These are phyloP conservation scores for Itoplectis maculator DNA, from an alignment of 2,888 invertebrate species.

Conservation along the genomic window DNA sequence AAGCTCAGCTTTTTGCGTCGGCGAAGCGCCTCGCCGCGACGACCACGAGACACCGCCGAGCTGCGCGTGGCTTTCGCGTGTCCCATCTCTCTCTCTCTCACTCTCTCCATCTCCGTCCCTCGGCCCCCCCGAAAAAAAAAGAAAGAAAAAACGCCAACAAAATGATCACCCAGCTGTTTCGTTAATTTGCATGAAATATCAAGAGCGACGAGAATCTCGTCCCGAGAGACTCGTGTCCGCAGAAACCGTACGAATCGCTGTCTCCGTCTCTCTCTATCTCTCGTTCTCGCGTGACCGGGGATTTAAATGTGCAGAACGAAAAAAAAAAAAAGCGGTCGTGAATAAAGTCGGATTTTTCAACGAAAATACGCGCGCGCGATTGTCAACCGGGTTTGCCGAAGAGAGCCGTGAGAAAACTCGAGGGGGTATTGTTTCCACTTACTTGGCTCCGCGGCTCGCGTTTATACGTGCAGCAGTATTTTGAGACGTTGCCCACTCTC, in stretches of 20 bases:
- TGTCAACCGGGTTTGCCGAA: conserved; percentile 11
- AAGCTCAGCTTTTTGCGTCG: conserved; percentile 40
- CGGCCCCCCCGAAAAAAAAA: too few species aligned
- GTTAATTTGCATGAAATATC: background rate
- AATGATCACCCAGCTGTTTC: conserved; percentile 21
- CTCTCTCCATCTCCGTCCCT: background rate
- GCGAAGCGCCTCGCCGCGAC: too few species aligned
- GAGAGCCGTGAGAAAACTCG: conserved; percentile 60
- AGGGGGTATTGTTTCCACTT: conserved; percentile 76
- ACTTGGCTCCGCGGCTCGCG: conserved; percentile 76
- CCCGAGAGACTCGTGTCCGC: background rate
- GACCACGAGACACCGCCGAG: conserved; percentile 8
- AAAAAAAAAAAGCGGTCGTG: too few species aligned
- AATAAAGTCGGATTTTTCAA: background rate
- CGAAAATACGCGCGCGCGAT: conserved; percentile 25
- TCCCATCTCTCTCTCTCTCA: background rate
- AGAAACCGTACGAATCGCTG: background rate
- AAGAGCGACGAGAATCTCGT: background rate
- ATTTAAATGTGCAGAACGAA: conserved; percentile 9
- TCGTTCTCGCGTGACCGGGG: background rate
- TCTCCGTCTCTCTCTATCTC: background rate
- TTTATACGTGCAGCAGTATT: conserved; percentile 74
- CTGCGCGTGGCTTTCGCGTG: conserved; percentile 28
- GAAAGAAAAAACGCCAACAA: background rate
- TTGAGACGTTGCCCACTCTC: conserved; percentile 80